A percentile compares a stretch with the other conserved stretches of the same genome.
Evolutionary conservation across 1,140 invertebrate genomes (phyloP).

Genomic region (Drosophila biarmipes): DNA sequence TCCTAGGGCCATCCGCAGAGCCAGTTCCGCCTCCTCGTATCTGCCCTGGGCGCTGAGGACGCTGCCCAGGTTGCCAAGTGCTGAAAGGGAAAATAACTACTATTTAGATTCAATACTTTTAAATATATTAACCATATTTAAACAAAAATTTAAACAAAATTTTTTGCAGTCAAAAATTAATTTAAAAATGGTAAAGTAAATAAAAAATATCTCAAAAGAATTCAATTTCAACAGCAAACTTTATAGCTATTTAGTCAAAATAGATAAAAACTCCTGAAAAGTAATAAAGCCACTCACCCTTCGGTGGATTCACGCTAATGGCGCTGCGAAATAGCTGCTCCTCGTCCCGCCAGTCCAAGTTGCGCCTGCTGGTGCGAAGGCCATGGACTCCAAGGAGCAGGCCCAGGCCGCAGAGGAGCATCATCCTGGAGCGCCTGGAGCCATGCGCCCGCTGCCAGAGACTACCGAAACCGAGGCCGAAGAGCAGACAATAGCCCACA

Average conservation of each 20-base stretch:
- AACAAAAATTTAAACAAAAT: no score
- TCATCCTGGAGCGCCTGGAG: constrained; percentile 48
- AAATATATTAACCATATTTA: no score
- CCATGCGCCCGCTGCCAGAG: constrained; percentile 56
- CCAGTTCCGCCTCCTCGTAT: constrained; percentile 92
- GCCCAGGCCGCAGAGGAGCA: constrained; percentile 77
- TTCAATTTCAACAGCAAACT: no score
- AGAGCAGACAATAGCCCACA: constrained; percentile 97
- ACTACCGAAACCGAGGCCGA: constrained; percentile 92
- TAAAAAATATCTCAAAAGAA: no score
- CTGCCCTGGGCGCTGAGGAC: constrained; percentile 94
- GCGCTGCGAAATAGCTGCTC: constrained; percentile 96
- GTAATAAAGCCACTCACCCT: constrained; percentile 89
- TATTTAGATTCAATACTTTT: no score
- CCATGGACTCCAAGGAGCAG: constrained; percentile 85
- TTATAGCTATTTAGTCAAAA: neutral
- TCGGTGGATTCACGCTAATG: constrained; percentile 96
- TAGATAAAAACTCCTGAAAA: neutral
- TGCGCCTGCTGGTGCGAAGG: constrained; percentile 90
- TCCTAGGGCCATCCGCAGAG: constrained; percentile 92
- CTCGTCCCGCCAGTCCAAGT: constrained; percentile 96
- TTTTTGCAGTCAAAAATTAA: no score
- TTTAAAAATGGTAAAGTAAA: no score
- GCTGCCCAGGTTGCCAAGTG: constrained; percentile 96
- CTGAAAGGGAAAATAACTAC: constrained; percentile 85